These are phyloP conservation scores for Tyria jacobaeae DNA, from an alignment of 2,888 invertebrate genomes.

Conservation along the genomic window DNA sequence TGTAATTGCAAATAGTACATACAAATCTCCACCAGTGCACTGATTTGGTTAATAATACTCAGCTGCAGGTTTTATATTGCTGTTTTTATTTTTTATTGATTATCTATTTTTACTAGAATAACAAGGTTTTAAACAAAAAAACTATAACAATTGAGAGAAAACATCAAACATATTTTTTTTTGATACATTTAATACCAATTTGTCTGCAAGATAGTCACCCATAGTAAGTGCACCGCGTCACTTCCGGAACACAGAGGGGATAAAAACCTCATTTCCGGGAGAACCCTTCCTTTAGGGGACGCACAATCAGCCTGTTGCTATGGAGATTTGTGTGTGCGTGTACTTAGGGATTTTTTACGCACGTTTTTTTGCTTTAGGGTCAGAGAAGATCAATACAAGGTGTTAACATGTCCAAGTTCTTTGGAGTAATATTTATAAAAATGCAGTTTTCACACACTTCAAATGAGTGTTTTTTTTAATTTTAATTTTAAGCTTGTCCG, in stretches of 20 bases:
- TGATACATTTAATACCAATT: slow-evolving; percentile 29
- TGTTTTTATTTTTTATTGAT: no score
- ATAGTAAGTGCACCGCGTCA: slow-evolving; percentile 47
- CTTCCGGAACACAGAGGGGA: slow-evolving; percentile 71
- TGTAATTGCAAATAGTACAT: no score
- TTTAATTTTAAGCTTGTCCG: no score
- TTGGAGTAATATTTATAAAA: background rate
- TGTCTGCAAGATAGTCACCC: slow-evolving; percentile 42
- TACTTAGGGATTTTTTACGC: slow-evolving; percentile 22
- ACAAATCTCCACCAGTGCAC: no score
- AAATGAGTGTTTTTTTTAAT: background rate
- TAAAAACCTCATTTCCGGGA: slow-evolving; percentile 79
- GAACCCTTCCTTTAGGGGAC: slow-evolving; percentile 71
- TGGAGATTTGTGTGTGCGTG: slow-evolving; percentile 47
- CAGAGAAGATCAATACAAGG: slow-evolving; percentile 12
- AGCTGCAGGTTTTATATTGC: no score
- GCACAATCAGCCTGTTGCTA: slow-evolving; percentile 54
- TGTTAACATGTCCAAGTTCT: slow-evolving; percentile 2
- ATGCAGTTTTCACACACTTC: background rate
- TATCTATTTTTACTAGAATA: no score
- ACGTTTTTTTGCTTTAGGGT: slow-evolving; percentile 18
- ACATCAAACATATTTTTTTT: slow-evolving; percentile 2
- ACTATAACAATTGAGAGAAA: background rate
- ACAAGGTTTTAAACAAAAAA: no score
- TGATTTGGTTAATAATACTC: no score